Evolutionary conservation across 2,113 vertebrate genomes (phyloP).

Genomic region (Crotalus horridus): DNA sequence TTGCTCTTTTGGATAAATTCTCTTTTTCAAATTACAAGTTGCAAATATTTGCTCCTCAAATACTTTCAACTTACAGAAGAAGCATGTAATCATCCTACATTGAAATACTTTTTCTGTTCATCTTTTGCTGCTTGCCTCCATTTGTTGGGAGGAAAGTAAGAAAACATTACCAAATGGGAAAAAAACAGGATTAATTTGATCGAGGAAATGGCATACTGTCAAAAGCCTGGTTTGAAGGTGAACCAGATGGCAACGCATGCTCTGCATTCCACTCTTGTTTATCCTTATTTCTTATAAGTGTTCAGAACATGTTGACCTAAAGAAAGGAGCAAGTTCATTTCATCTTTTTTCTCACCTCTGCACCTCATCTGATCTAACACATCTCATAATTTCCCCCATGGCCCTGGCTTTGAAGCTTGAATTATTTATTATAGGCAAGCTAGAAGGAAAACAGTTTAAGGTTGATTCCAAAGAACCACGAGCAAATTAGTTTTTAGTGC

Average conservation of each 20-base stretch:
- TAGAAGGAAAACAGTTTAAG: background rate
- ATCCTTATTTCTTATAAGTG: conserved; percentile 4
- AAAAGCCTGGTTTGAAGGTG: conserved; percentile 17
- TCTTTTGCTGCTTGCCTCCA: background rate
- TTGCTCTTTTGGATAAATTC: background rate
- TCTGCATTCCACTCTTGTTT: conserved; percentile 15
- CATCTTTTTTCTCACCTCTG: conserved; percentile 1
- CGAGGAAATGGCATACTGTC: background rate
- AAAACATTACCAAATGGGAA: background rate
- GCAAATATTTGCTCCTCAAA: background rate
- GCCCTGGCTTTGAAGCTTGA: background rate
- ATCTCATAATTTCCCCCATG: background rate
- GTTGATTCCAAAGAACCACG: background rate
- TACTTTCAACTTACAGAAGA: conserved; percentile 19
- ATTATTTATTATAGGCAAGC: background rate
- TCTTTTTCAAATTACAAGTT: background rate
- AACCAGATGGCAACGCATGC: background rate
- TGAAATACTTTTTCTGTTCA: background rate
- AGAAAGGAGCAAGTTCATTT: background rate
- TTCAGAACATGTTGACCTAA: background rate
- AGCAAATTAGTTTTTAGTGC: background rate
- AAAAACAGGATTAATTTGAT: background rate
- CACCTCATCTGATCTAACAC: background rate
- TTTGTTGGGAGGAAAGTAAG: background rate
- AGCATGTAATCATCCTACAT: background rate